phyloP scores from a whole-genome alignment of 2,888 invertebrate genomes.

The Drosophila flavopinicola region DNA sequence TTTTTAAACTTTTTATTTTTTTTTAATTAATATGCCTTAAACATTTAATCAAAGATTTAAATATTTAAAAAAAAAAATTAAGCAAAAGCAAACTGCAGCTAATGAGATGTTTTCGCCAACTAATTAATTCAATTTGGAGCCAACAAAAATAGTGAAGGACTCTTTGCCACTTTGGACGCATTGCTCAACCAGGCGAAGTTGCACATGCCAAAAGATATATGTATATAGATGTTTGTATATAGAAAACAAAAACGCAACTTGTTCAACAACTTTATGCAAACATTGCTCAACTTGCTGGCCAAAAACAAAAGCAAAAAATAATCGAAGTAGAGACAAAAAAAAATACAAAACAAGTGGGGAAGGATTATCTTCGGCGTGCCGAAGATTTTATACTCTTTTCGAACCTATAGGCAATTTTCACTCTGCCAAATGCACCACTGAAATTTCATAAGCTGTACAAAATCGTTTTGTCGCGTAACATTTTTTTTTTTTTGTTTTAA shows the following conservation, averaged over 20 bases:
- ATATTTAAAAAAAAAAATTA: too few relatives aligned
- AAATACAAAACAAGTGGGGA: too few relatives aligned
- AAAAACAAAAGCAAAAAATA: conserved; percentile 39
- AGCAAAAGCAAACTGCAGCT: conserved; percentile 7
- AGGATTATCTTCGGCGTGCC: too few relatives aligned
- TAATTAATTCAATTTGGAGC: conserved; percentile 3
- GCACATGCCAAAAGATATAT: conserved; percentile 6
- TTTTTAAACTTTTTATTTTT: too few relatives aligned
- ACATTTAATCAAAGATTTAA: too few relatives aligned
- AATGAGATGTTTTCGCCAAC: neutral
- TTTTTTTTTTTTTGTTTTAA: too few relatives aligned
- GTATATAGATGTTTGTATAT: neutral
- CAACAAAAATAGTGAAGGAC: conserved; percentile 19
- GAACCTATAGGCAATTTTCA: too few relatives aligned
- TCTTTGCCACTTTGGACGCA: conserved; percentile 9
- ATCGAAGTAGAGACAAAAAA: neutral
- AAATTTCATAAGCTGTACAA: too few relatives aligned
- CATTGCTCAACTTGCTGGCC: conserved; percentile 46
- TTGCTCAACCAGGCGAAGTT: conserved; percentile 17
- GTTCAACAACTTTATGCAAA: conserved; percentile 54
- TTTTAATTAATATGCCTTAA: too few relatives aligned
- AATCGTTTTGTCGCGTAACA: too few relatives aligned
- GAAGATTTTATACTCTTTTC: too few relatives aligned
- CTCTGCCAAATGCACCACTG: too few relatives aligned
- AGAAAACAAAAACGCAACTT: conserved; percentile 23